Conservation (phyloP, 2,113 vertebrate species). For the Crotalus tigris region DNA sequence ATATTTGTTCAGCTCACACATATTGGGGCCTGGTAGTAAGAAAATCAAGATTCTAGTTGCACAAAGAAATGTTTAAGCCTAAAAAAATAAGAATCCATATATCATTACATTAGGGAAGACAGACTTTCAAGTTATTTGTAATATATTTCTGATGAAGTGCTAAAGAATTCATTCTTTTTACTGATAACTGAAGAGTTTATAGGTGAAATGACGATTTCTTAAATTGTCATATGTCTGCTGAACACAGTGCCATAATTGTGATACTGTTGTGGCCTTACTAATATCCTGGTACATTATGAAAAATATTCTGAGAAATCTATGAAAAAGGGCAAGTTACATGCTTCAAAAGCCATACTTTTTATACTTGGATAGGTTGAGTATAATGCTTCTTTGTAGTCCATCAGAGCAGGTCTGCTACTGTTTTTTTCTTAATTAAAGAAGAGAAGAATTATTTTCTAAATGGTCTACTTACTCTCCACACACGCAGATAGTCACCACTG, state of each 20-base stretch:
- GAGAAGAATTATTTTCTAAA: neutral
- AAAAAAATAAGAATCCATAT: neutral
- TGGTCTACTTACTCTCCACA: slow-evolving; percentile 87
- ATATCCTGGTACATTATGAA: neutral
- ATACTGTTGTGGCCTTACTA: neutral
- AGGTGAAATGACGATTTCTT: neutral
- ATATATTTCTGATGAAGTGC: neutral
- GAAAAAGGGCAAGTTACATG: neutral
- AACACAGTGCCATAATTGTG: neutral
- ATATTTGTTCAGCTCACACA: too few species aligned
- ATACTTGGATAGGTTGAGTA: neutral
- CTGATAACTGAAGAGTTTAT: neutral
- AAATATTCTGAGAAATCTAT: neutral
- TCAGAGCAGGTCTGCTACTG: neutral
- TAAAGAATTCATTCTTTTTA: neutral
- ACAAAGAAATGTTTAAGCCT: too few species aligned
- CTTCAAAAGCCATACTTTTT: neutral
- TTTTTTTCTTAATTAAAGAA: neutral
- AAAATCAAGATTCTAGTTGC: too few species aligned
- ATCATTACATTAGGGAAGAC: neutral
- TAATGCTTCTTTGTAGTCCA: neutral
- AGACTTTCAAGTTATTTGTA: neutral
- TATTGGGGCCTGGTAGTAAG: too few species aligned
- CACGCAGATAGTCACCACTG: slow-evolving; percentile 94
- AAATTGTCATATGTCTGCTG: neutral